phyloP scores from a whole-genome alignment of 2,888 invertebrate species.

The Tubulanus polymorphus region DNA sequence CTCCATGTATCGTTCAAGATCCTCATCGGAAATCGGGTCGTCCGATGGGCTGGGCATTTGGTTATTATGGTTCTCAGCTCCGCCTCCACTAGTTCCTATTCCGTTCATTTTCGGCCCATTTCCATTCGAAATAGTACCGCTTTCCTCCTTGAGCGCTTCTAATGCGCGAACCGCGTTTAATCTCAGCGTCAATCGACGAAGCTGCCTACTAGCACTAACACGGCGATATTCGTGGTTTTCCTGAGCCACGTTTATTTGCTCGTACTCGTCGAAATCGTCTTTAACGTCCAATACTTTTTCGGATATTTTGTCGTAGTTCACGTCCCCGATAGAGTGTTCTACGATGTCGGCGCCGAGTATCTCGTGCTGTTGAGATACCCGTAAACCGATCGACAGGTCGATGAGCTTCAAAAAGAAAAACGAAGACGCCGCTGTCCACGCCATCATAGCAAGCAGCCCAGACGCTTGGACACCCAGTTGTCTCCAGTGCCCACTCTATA shows the following conservation, averaged over 20 bases:
- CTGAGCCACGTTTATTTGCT: neutral
- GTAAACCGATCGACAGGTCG: constrained; percentile 54
- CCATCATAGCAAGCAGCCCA: constrained; percentile 66
- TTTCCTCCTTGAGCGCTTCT: too few species aligned
- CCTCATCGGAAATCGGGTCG: neutral
- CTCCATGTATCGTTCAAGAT: too few species aligned
- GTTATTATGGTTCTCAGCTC: neutral
- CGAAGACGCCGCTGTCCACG: constrained; percentile 74
- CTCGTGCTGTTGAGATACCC: constrained; percentile 83
- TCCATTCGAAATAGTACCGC: too few species aligned
- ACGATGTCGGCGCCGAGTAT: constrained; percentile 84
- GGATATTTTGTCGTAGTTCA: constrained; percentile 22
- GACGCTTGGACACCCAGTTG: constrained; percentile 77
- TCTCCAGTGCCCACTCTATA: constrained; percentile 77
- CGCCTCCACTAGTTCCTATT: neutral
- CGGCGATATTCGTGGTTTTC: neutral
- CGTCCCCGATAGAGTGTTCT: constrained; percentile 68
- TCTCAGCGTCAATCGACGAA: neutral
- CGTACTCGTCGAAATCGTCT: neutral
- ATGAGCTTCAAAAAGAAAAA: constrained; percentile 61
- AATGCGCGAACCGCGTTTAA: too few species aligned
- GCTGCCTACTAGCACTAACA: neutral
- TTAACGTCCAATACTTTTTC: neutral
- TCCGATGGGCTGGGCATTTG: neutral
- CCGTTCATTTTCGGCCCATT: too few species aligned